phyloP scores from a whole-genome alignment of 2,888 invertebrate genomes.

The Steinernema carpocapsae region DNA sequence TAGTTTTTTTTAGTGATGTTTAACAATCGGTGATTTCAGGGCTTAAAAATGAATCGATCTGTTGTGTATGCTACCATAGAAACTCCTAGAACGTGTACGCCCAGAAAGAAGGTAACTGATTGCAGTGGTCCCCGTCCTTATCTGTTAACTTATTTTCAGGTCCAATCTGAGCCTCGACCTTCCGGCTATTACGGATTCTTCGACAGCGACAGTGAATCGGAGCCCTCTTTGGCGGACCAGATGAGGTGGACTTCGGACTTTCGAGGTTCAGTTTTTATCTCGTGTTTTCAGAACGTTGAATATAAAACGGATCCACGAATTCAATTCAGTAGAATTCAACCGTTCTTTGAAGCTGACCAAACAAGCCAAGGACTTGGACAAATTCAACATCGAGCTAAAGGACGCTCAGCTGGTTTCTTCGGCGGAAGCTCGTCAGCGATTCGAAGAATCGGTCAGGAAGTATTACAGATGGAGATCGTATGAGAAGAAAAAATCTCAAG shows the following conservation, averaged over 20 bases:
- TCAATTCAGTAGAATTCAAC: neutral
- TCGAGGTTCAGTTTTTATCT: no score
- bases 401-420: neutral
- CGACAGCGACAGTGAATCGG: slow-evolving; percentile 16
- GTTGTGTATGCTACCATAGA: neutral
- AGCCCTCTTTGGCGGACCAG: neutral
- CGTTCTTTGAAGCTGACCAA: neutral
- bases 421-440: neutral
- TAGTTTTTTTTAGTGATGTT: no score
- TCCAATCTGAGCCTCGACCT: slow-evolving; percentile 16
- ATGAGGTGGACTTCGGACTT: neutral
- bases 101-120: no score
- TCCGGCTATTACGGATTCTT: neutral
- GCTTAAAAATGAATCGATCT: neutral
- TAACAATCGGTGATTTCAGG: no score
- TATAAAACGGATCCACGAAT: neutral
- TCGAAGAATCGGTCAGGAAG: neutral
- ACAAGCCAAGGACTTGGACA: neutral
- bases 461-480: neutral
- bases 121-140: no score
- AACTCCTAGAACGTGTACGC: neutral
- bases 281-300: neutral
- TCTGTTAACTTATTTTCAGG: no score
- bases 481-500: neutral
- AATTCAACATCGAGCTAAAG: neutral